phyloP scores from a whole-genome alignment of 2,888 invertebrate genomes.

The Drosophila neonasuta region DNA sequence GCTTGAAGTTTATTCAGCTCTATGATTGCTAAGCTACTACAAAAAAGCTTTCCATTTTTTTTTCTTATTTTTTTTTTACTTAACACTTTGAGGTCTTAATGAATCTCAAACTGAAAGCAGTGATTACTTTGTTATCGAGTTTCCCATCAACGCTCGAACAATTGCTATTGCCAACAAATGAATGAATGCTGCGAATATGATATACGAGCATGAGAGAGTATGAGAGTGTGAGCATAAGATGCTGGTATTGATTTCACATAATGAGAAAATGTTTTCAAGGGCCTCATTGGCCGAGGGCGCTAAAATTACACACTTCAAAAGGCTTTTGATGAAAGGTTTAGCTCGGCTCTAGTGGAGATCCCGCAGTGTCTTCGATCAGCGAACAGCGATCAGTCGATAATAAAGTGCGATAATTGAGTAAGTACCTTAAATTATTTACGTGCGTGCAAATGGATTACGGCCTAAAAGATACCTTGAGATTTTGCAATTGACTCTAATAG shows the following conservation, averaged over 20 bases:
- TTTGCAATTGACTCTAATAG: slow-evolving; percentile 19
- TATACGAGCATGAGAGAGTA: not conserved
- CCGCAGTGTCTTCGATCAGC: slow-evolving; percentile 40
- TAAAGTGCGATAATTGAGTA: slow-evolving; percentile 47
- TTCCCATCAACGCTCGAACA: slow-evolving; percentile 37
- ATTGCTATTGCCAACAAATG: slow-evolving; percentile 23
- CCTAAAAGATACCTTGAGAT: slow-evolving; percentile 6
- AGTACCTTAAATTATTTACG: slow-evolving; percentile 42
- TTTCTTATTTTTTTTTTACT: not conserved
- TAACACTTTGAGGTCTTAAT: slow-evolving; percentile 12
- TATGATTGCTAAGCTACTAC: not conserved
- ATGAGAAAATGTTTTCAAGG: slow-evolving; percentile 53
- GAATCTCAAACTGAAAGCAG: slow-evolving; percentile 11
- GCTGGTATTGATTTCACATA: slow-evolving; percentile 70
- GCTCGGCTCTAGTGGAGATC: slow-evolving; percentile 22
- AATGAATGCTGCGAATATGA: slow-evolving; percentile 25
- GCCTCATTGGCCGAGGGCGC: slow-evolving; percentile 26
- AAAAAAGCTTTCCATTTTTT: slow-evolving; percentile 1
- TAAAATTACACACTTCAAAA: slow-evolving; percentile 50
- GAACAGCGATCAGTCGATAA: slow-evolving; percentile 37
- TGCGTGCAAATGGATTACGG: slow-evolving; percentile 28
- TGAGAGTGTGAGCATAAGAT: slow-evolving; percentile 30
- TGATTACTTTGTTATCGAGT: slow-evolving; percentile 33
- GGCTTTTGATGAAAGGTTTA: slow-evolving; percentile 48
- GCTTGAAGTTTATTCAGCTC: not conserved